Evolutionary conservation across 2,797 vertebrate species (phyloP).

Genomic region (Chaenodraco wilsoni): DNA sequence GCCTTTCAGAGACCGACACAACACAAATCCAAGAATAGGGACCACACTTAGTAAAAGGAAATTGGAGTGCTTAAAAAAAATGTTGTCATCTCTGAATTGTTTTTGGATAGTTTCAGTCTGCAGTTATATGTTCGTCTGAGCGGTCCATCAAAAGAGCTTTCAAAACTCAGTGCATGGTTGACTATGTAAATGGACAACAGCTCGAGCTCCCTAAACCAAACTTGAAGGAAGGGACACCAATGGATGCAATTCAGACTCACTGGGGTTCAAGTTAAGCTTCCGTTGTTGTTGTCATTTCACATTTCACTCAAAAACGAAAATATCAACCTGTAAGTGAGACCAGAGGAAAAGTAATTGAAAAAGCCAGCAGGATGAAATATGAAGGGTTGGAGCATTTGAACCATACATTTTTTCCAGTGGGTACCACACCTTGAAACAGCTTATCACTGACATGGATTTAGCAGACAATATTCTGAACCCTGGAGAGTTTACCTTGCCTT

Average conservation of each 20-base stretch:
- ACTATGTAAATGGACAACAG: background rate
- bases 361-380: slow-evolving; percentile 26
- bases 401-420: slow-evolving; percentile 24
- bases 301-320: too few species aligned
- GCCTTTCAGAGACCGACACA: background rate
- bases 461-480: slow-evolving; percentile 41
- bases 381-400: slow-evolving; percentile 31
- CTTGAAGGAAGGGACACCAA: background rate
- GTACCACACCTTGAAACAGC: slow-evolving; percentile 39
- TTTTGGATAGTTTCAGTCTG: background rate
- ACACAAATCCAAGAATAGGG: background rate
- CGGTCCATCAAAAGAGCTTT: background rate
- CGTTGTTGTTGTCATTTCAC: background rate
- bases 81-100: too few species aligned
- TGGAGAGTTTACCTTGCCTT: slow-evolving; percentile 40
- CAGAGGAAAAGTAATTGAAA: too few species aligned
- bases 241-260: background rate
- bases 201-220: too few species aligned
- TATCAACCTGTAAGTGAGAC: too few species aligned
- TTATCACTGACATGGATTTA: slow-evolving; percentile 50
- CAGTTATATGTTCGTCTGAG: background rate
- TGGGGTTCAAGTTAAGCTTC: background rate
- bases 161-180: background rate
- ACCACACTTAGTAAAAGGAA: too few species aligned
- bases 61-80: too few species aligned